Conservation (phyloP, 2,113 vertebrate genomes). For the Azemiops feae region DNA sequence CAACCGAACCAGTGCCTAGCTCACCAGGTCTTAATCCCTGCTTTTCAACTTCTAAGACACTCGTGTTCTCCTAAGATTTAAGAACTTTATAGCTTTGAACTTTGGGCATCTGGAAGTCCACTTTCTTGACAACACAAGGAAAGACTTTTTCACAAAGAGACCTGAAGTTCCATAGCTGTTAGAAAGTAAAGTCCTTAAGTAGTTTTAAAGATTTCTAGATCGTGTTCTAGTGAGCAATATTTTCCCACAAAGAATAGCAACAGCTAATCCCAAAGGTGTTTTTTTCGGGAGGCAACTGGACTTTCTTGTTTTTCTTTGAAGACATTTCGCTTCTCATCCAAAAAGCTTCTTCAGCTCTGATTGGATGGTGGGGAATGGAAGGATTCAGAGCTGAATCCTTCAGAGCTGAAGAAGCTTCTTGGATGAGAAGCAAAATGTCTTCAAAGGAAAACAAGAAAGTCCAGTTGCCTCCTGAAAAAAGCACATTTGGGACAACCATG, state of each 20-base stretch:
- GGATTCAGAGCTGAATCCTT: too few species aligned
- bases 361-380: too few species aligned
- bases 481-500: too few species aligned
- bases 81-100: slow-evolving; percentile 37
- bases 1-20: neutral
- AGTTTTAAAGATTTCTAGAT: slow-evolving; percentile 19
- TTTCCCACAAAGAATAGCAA: neutral
- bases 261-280: neutral
- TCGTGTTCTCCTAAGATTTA: neutral
- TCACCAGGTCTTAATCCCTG: neutral
- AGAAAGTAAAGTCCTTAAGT: slow-evolving; percentile 30
- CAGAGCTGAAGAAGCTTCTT: too few species aligned
- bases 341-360: too few species aligned
- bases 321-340: too few species aligned
- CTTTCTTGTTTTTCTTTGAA: too few species aligned
- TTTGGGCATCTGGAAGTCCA: slow-evolving; percentile 51
- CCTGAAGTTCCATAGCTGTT: slow-evolving; percentile 50
- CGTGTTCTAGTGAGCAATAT: neutral
- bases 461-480: too few species aligned
- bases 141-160: slow-evolving; percentile 37
- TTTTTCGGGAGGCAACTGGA: too few species aligned
- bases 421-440: too few species aligned
- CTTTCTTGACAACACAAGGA: slow-evolving; percentile 47
- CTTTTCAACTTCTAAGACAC: neutral
- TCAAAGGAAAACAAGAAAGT: too few species aligned